phyloP scores from a whole-genome alignment of 2,888 invertebrate genomes.

The Diogma glabrata region DNA sequence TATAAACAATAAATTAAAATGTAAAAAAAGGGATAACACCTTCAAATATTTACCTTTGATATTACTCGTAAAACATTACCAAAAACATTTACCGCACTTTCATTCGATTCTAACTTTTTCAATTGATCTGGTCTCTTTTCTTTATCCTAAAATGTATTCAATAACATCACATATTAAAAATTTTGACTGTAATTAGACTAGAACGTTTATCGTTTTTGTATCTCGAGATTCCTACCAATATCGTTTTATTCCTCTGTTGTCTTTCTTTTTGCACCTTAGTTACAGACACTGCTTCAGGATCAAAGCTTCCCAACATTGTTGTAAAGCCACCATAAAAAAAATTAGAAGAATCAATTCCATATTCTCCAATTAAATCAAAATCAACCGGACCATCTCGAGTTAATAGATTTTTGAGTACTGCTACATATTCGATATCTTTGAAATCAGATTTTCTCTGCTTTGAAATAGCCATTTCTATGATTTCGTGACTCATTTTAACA shows the following conservation, averaged over 20 bases:
- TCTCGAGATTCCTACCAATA: constrained; percentile 23
- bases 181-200: too few relatives aligned
- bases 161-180: not conserved
- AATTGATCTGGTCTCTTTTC: constrained; percentile 40
- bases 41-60: too few relatives aligned
- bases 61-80: not conserved
- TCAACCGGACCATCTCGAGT: not conserved
- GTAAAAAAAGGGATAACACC: too few relatives aligned
- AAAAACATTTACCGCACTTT: not conserved
- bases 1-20: not conserved
- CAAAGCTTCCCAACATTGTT: constrained; percentile 25
- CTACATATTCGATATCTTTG: constrained; percentile 2
- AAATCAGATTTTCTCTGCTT: constrained; percentile 4
- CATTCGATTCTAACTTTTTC: constrained; percentile 23
- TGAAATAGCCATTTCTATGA: too few relatives aligned
- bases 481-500: constrained; percentile 31
- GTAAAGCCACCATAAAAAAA: not conserved
- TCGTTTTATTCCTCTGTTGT: constrained; percentile 27
- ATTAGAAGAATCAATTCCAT: not conserved
- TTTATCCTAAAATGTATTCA: constrained; percentile 23
- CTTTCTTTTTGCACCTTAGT: constrained; percentile 27
- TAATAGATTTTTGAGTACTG: constrained; percentile 1
- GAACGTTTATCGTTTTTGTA: too few relatives aligned
- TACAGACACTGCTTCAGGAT: constrained; percentile 28
- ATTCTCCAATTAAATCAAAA: not conserved